Percentiles rank a stretch among this genome's conserved stretches.
Conservation (phyloP, 1,140 invertebrate species). For the Drosophila pachea region DNA sequence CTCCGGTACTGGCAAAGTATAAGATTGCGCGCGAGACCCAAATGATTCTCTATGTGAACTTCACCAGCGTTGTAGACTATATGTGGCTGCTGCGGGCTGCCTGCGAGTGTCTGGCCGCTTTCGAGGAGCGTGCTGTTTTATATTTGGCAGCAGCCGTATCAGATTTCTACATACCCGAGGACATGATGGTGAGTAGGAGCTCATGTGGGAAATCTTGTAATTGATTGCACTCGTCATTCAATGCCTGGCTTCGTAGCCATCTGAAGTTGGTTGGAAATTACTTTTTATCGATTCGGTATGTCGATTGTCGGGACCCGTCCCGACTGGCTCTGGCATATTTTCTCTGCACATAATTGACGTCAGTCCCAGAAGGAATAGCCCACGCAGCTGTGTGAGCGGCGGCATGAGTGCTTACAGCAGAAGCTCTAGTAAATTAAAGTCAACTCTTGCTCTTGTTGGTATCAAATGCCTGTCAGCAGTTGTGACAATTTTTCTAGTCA, state of each 20-base stretch:
- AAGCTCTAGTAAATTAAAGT: slow-evolving; percentile 35
- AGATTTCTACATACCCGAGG: slow-evolving; percentile 97
- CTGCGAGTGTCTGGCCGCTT: slow-evolving; percentile 85
- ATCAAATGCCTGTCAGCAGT: slow-evolving; percentile 22
- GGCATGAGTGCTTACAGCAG: not conserved
- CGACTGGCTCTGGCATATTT: slow-evolving; percentile 55
- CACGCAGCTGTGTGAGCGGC: not conserved
- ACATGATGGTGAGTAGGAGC: slow-evolving; percentile 90
- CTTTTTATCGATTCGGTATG: slow-evolving; percentile 73
- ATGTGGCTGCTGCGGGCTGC: slow-evolving; percentile 92
- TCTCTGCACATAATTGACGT: slow-evolving; percentile 65
- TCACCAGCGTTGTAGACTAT: slow-evolving; percentile 94
- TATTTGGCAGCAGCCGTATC: slow-evolving; percentile 99
- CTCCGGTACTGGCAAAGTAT: slow-evolving; percentile 85
- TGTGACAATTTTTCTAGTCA: not conserved
- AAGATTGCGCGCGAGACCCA: slow-evolving; percentile 83
- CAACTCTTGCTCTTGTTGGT: slow-evolving; percentile 36
- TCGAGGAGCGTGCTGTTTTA: slow-evolving; percentile 86
- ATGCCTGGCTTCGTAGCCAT: slow-evolving; percentile 38
- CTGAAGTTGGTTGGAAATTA: slow-evolving; percentile 61
- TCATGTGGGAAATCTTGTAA: slow-evolving; percentile 74
- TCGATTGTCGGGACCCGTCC: slow-evolving; percentile 48
- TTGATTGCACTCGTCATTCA: slow-evolving; percentile 71
- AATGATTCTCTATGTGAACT: slow-evolving; percentile 87
- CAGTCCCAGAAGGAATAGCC: slow-evolving; percentile 12